These are phyloP conservation scores for Gonatopus flavifemur DNA, from an alignment of 1,140 invertebrate species.

Conservation along the genomic window DNA sequence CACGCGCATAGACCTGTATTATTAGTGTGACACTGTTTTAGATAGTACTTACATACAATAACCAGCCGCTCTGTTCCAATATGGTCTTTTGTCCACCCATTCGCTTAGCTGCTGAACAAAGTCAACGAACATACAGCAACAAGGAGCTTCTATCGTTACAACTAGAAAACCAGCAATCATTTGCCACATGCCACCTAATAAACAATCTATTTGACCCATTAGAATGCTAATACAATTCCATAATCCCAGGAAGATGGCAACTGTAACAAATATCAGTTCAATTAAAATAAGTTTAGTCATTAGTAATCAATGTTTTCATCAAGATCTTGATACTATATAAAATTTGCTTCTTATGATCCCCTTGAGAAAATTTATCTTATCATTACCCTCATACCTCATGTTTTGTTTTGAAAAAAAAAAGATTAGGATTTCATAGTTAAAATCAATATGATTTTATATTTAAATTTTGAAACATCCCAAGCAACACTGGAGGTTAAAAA, in stretches of 20 bases:
- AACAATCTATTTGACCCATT: slow-evolving; percentile 65
- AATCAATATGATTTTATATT: slow-evolving; percentile 4
- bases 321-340: too few species aligned
- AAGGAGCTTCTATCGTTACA: slow-evolving; percentile 87
- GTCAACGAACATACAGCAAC: slow-evolving; percentile 92
- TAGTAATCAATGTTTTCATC: too few species aligned
- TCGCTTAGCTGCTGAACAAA: slow-evolving; percentile 83
- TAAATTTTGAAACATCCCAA: too few species aligned
- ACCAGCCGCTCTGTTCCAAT: slow-evolving; percentile 86
- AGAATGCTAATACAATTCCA: slow-evolving; percentile 77
- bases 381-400: too few species aligned
- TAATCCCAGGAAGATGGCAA: slow-evolving; percentile 85
- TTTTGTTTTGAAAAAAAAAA: too few species aligned
- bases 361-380: too few species aligned
- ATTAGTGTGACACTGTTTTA: slow-evolving; percentile 4
- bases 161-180: slow-evolving; percentile 86
- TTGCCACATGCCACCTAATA: slow-evolving; percentile 84
- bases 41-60: slow-evolving; percentile 77
- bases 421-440: too few species aligned
- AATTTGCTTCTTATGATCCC: too few species aligned
- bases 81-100: slow-evolving; percentile 78
- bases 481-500: too few species aligned
- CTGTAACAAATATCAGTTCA: slow-evolving; percentile 63
- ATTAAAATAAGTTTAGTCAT: too few species aligned
- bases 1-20: too few species aligned